Conservation (phyloP, 2,113 vertebrate genomes). For the Amblyopsis rosae region DNA sequence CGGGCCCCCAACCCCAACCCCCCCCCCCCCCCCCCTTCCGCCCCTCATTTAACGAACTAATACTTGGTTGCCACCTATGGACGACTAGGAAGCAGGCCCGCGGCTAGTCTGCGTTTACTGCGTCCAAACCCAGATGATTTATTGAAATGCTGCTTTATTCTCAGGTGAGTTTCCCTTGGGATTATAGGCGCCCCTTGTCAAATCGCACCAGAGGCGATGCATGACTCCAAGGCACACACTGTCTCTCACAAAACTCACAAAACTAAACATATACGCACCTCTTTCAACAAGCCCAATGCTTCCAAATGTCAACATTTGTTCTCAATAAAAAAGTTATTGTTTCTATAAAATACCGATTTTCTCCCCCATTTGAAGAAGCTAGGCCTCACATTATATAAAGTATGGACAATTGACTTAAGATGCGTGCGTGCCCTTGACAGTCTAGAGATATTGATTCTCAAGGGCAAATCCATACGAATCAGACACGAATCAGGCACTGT, state of each 20-base stretch:
- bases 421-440: slow-evolving; percentile 37
- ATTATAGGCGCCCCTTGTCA: slow-evolving; percentile 69
- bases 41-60: slow-evolving; percentile 34
- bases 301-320: slow-evolving; percentile 92
- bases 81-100: slow-evolving; percentile 51
- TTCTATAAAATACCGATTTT: slow-evolving; percentile 77
- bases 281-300: slow-evolving; percentile 38
- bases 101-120: slow-evolving; percentile 45
- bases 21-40: background rate
- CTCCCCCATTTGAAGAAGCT: slow-evolving; percentile 48
- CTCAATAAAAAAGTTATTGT: slow-evolving; percentile 87
- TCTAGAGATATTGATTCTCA: slow-evolving; percentile 38
- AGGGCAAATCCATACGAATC: slow-evolving; percentile 30
- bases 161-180: slow-evolving; percentile 83
- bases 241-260: slow-evolving; percentile 47
- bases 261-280: slow-evolving; percentile 14
- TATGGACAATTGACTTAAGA: slow-evolving; percentile 30
- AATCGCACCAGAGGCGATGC: slow-evolving; percentile 74
- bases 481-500: background rate
- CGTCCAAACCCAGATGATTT: slow-evolving; percentile 71
- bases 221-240: slow-evolving; percentile 57
- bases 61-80: slow-evolving; percentile 48
- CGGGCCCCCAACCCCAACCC: no score
- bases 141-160: slow-evolving; percentile 84
- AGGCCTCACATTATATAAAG: slow-evolving; percentile 24